Evolutionary conservation across 2,797 vertebrate species (phyloP).

Genomic region (Mionectes olivaceus): DNA sequence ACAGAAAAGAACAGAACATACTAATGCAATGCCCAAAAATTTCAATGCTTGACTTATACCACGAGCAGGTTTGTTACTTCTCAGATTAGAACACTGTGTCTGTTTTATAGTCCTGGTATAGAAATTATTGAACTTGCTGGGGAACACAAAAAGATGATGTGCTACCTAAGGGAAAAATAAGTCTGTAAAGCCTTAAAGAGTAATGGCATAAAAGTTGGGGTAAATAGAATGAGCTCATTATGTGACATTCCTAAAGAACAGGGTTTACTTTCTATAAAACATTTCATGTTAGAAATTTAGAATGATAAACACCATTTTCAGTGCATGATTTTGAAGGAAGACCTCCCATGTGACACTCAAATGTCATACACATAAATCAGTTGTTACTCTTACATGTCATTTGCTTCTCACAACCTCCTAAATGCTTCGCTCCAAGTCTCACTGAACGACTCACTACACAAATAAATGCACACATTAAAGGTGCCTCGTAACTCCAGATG

Average conservation of each 20-base stretch:
- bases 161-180: not conserved
- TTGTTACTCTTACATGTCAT: not conserved
- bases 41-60: not conserved
- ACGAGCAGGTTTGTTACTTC: not conserved
- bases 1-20: not conserved
- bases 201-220: not conserved
- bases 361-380: not conserved
- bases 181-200: not conserved
- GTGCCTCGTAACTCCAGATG: not conserved
- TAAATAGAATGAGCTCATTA: not conserved
- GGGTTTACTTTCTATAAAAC: not conserved
- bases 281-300: not conserved
- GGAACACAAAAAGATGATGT: not conserved
- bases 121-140: not conserved
- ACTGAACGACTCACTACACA: not conserved
- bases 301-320: not conserved
- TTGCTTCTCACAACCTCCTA: not conserved
- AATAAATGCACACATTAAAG: not conserved
- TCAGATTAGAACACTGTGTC: not conserved
- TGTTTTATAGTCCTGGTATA: not conserved
- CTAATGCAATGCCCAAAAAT: not conserved
- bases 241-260: not conserved
- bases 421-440: not conserved
- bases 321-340: not conserved
- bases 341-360: not conserved